These are phyloP conservation scores for Dasyurus viverrinus DNA, from an alignment of 2,113 vertebrate species.

Conservation along the genomic window DNA sequence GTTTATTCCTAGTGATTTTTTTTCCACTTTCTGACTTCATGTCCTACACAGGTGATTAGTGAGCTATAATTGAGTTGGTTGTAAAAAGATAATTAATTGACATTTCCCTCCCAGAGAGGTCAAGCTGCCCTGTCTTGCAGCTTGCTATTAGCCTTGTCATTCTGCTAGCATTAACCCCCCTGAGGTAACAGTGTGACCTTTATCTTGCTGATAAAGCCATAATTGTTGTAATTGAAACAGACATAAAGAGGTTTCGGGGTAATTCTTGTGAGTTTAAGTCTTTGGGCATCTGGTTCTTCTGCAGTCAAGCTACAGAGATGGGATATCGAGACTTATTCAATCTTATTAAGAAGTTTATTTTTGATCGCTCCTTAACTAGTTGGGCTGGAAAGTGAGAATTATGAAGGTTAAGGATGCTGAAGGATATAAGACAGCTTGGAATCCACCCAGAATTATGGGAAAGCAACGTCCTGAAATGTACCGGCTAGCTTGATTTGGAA, in stretches of 20 bases:
- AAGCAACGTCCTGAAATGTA: neutral
- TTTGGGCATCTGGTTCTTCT: neutral
- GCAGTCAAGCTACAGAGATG: neutral
- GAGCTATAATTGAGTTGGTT: constrained; percentile 83
- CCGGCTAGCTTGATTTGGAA: neutral
- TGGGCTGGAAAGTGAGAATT: neutral
- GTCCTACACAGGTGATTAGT: constrained; percentile 86
- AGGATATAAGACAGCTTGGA: neutral
- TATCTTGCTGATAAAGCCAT: constrained; percentile 80
- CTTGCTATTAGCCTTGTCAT: constrained; percentile 67
- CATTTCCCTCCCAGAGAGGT: constrained; percentile 85
- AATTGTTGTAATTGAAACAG: constrained; percentile 79
- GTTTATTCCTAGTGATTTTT: constrained; percentile 43
- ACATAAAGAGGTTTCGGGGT: constrained; percentile 62
- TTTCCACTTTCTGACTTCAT: constrained; percentile 57
- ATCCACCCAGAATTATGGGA: neutral
- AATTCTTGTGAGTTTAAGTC: constrained; percentile 34
- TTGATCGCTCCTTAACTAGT: neutral
- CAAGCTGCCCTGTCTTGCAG: constrained; percentile 82
- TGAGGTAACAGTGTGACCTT: constrained; percentile 81
- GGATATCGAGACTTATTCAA: neutral
- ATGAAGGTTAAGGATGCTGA: neutral
- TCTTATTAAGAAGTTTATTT: neutral
- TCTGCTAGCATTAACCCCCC: constrained; percentile 70
- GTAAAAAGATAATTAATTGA: constrained; percentile 89